Percentiles rank a stretch among this genome's conserved stretches.
Evolutionary conservation across 2,888 invertebrate species (phyloP).

Genomic region (Parnassius smintheus): DNA sequence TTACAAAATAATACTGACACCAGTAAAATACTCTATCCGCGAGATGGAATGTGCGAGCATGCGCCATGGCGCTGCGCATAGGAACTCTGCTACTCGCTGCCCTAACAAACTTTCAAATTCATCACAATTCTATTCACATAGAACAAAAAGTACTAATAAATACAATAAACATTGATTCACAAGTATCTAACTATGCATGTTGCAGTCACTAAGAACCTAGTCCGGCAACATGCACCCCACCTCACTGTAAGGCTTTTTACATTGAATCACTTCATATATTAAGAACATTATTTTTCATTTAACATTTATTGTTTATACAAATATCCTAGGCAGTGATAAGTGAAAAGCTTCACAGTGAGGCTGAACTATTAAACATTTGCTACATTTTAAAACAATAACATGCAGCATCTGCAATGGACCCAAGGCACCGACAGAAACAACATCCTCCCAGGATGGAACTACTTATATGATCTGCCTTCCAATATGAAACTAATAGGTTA

Average conservation of each 20-base stretch:
- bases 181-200: constrained; percentile 49
- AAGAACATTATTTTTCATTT: constrained; percentile 6
- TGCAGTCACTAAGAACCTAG: constrained; percentile 34
- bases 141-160: constrained; percentile 67
- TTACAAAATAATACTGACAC: constrained; percentile 81
- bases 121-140: constrained; percentile 72
- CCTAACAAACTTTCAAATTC: constrained; percentile 60
- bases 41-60: constrained; percentile 73
- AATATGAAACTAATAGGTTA: constrained; percentile 50
- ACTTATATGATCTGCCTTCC: constrained; percentile 35
- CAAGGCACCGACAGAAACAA: constrained; percentile 39
- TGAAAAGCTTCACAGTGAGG: constrained; percentile 21
- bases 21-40: constrained; percentile 74
- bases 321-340: constrained; percentile 11
- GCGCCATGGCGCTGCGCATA: constrained; percentile 53
- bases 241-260: constrained; percentile 20
- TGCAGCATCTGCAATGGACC: constrained; percentile 45
- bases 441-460: constrained; percentile 37
- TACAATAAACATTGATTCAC: constrained; percentile 74
- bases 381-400: constrained; percentile 71
- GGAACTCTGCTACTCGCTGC: constrained; percentile 67
- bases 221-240: constrained; percentile 35
- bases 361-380: constrained; percentile 44
- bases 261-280: constrained; percentile 12
- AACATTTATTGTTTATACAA: constrained; percentile 33